Base-by-base conservation (phyloP, 2,113 vertebrate species). In the Pollachius pollachius region DNA sequence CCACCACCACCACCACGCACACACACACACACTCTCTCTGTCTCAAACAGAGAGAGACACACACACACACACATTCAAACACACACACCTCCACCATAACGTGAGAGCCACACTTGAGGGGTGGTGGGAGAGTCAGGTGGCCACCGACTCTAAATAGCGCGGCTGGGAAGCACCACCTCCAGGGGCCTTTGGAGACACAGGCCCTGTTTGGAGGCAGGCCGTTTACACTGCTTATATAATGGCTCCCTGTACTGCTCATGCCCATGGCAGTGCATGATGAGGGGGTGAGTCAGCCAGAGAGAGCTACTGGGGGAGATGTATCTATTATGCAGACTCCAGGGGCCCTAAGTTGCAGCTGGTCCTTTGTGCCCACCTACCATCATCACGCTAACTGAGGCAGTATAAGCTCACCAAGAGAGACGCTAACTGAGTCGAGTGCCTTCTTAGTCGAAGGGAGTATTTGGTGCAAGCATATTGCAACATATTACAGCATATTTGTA, bases 271-370 rank as follows among this genome's bases (percentile, higher is more conserved):
- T 41, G 48, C 48, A 62, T 70, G 79, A 82, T 68, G 78, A 76
- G 59, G 18, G 25, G 70, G 59, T 17, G 41, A 74, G 72, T 73
- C 69, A 87, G 76, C 75, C 30, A 34, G 23, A 65, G 70, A 12
- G 34, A 79, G 61, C 21, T 68, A 65, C 71, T 72, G 79, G 62
- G 62, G 76, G 69, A 48, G 41, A 17, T 13, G 83, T 68, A 68
- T 86, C 71, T 80, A 85, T 87, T 86, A 88, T 89, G 87, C 75
- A 88, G 79, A 59, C 64, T 61, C 15, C 4, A 52, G 52, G 64
- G 76, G 15, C 65, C 73, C 68, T 73, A 41, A 18, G 70, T 67
- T 71, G 62, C 69, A 73, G 41, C 41, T 48, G 41, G 67, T 71
- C 59, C 75, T 52, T 64, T 63, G 19, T 65, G 69, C 56, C 37